phyloP scores from a whole-genome alignment of 1,140 invertebrate species.

The Brachionus koreanus region DNA sequence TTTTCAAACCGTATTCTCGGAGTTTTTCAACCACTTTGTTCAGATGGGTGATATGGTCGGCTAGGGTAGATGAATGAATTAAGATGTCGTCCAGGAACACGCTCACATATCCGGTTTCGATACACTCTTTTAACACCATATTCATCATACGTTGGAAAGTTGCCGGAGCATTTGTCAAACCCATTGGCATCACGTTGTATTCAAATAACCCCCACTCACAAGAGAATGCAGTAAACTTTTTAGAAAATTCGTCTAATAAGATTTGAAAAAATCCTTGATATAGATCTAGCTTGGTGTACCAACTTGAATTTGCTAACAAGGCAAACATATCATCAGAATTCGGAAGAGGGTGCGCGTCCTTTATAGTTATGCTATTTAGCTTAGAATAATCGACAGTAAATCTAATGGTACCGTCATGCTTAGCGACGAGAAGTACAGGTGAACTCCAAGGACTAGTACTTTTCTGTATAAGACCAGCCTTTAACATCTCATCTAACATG shows the following conservation, averaged over 20 bases:
- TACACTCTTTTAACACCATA: neutral
- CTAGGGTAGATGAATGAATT: neutral
- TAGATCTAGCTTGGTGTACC: neutral
- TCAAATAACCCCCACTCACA: conserved; percentile 10
- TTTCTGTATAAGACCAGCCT: conserved; percentile 38
- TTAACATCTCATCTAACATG: conserved; percentile 21
- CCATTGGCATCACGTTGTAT: conserved; percentile 18
- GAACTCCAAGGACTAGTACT: neutral
- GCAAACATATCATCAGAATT: conserved; percentile 1
- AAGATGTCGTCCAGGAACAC: conserved; percentile 17
- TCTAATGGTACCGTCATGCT: neutral
- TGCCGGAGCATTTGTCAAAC: neutral
- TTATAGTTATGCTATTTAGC: neutral
- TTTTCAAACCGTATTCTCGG: neutral
- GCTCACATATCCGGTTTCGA: neutral
- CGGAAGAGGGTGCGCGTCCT: neutral
- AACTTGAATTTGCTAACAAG: neutral
- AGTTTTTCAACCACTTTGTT: conserved; percentile 3
- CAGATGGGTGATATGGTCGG: neutral
- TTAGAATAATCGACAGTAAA: conserved; percentile 9
- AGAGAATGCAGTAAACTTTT: neutral
- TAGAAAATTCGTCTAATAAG: neutral
- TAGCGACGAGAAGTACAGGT: neutral
- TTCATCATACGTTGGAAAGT: conserved; percentile 32
- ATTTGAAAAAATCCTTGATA: conserved; percentile 12